A percentile compares a stretch with the other conserved stretches of the same genome.
Evolutionary conservation across 2,113 vertebrate species (phyloP).

Genomic region (Microtus oregoni): DNA sequence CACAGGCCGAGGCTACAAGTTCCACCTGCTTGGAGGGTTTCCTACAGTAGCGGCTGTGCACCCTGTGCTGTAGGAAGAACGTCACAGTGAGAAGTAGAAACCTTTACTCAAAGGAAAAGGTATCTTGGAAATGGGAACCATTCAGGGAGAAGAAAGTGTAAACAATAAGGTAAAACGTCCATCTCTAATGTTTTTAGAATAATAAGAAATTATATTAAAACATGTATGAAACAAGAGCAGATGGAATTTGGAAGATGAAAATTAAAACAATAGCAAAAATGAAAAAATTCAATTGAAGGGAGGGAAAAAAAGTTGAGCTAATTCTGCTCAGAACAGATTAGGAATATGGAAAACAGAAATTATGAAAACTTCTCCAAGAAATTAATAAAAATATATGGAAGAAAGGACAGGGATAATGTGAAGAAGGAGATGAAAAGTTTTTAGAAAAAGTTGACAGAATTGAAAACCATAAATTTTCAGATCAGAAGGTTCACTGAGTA

Average conservation of each 20-base stretch:
- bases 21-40: neutral
- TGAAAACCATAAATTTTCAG: constrained; percentile 15
- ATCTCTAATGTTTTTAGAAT: constrained; percentile 35
- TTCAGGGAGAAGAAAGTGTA: constrained; percentile 37
- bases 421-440: constrained; percentile 20
- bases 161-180: neutral
- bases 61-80: neutral
- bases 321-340: neutral
- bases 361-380: constrained; percentile 4
- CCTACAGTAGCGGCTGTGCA: too few species aligned
- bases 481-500: neutral
- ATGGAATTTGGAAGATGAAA: constrained; percentile 27
- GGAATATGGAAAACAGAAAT: neutral
- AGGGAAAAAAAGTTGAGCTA: constrained; percentile 12
- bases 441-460: constrained; percentile 29
- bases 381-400: neutral
- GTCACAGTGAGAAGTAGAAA: neutral
- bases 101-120: constrained; percentile 11
- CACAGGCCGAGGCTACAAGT: neutral
- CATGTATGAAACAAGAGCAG: neutral
- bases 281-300: neutral
- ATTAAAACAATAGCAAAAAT: constrained; percentile 38
- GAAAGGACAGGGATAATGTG: neutral
- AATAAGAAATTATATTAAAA: constrained; percentile 29
- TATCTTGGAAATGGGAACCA: constrained; percentile 19